phyloP scores from a whole-genome alignment of 2,888 invertebrate genomes.

The Schrankia costaestrigalis region DNA sequence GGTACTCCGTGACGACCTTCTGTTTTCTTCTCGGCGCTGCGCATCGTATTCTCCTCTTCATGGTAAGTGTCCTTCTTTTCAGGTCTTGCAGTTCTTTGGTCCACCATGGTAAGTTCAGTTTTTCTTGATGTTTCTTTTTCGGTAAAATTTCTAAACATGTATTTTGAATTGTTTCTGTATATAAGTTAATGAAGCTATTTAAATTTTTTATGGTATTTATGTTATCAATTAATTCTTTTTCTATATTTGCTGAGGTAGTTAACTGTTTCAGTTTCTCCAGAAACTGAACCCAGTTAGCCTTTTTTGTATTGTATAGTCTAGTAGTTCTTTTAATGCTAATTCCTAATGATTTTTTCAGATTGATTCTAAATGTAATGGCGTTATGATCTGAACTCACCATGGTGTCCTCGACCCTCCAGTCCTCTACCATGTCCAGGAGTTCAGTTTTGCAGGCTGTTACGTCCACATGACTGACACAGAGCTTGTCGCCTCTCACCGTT shows the following conservation, averaged over 20 bases:
- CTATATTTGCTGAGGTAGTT: neutral
- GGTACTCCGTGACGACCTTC: too few species aligned
- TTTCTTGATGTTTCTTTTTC: neutral
- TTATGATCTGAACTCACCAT: too few species aligned
- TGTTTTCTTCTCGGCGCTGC: too few species aligned
- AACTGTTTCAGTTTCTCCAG: neutral
- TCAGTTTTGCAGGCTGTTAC: neutral
- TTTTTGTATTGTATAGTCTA: neutral
- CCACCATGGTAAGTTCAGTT: neutral
- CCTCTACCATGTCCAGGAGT: neutral
- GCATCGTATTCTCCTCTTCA: too few species aligned
- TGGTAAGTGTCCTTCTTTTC: neutral
- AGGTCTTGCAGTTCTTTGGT: neutral
- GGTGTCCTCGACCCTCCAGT: neutral
- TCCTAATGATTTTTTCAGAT: too few species aligned
- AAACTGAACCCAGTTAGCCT: neutral
- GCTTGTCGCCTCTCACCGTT: too few species aligned
- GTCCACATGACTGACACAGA: neutral
- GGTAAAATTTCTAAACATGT: neutral
- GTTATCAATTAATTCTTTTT: neutral
- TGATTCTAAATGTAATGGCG: neutral
- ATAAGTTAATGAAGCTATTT: neutral
- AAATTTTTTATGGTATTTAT: neutral
- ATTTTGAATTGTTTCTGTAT: neutral
- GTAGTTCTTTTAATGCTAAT: too few species aligned